Evolutionary conservation across 2,113 vertebrate species (phyloP).

Genomic region (Paracanthobrama guichenoti): DNA sequence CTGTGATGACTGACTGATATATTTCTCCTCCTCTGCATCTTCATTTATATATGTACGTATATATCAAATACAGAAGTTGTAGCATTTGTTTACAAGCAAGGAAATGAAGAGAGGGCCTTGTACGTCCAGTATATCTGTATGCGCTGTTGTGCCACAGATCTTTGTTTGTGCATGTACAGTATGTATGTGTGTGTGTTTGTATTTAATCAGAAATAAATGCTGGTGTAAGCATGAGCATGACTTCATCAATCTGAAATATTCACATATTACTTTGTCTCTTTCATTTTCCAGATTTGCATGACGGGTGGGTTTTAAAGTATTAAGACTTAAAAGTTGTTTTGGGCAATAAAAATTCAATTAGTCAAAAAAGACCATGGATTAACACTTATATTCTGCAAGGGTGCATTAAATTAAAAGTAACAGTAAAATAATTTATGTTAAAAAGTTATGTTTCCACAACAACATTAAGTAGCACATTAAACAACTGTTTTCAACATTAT

Average conservation of each 20-base stretch:
- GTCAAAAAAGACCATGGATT: too few relatives aligned
- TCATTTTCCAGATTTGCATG: background rate
- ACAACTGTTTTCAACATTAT: background rate
- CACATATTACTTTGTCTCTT: background rate
- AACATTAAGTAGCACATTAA: too few relatives aligned
- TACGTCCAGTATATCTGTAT: background rate
- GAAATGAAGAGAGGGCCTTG: background rate
- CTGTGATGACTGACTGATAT: constrained; percentile 1
- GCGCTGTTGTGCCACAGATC: background rate
- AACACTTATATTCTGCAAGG: too few relatives aligned
- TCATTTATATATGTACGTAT: background rate
- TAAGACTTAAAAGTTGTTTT: too few relatives aligned
- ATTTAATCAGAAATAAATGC: background rate
- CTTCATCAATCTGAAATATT: background rate
- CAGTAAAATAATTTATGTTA: too few relatives aligned
- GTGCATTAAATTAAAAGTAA: too few relatives aligned
- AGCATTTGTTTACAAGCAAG: background rate
- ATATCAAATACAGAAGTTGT: background rate
- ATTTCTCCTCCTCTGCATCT: background rate
- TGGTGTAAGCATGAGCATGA: background rate
- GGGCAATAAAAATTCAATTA: too few relatives aligned
- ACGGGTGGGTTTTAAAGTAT: background rate
- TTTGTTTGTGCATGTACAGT: constrained; percentile 3
- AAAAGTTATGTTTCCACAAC: too few relatives aligned
- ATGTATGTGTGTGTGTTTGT: background rate